A percentile compares a stretch with the other conserved stretches of the same genome.
Conservation (phyloP, 2,888 invertebrate genomes). For the Coleophora flavipennella region DNA sequence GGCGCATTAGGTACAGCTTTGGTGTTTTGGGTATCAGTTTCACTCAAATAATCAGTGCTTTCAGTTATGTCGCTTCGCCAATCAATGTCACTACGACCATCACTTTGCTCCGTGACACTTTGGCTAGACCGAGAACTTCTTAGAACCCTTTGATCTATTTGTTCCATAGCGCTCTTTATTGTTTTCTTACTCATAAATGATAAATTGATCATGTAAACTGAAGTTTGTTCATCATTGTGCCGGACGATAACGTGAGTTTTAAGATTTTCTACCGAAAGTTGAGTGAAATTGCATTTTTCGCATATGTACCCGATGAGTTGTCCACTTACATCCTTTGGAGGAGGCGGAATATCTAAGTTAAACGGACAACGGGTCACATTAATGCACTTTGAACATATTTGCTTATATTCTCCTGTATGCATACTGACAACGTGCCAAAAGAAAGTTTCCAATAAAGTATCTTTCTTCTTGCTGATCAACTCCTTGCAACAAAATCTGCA, state of each 20-base stretch:
- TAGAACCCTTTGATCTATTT: constrained; percentile 22
- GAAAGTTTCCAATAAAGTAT: constrained; percentile 55
- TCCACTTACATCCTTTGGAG: constrained; percentile 45
- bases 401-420: constrained; percentile 86
- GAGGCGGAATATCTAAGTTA: constrained; percentile 51
- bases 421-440: constrained; percentile 80
- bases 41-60: constrained; percentile 15
- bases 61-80: constrained; percentile 17
- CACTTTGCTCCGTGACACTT: constrained; percentile 24
- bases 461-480: constrained; percentile 34
- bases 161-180: constrained; percentile 25
- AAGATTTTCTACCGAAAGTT: constrained; percentile 74
- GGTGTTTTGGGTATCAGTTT: not conserved
- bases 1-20: not conserved
- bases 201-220: constrained; percentile 56
- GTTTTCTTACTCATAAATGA: constrained; percentile 38
- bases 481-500: constrained; percentile 59
- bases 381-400: constrained; percentile 75
- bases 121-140: constrained; percentile 36
- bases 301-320: constrained; percentile 77
- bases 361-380: constrained; percentile 39
- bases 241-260: constrained; percentile 74
- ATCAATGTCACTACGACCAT: constrained; percentile 27
- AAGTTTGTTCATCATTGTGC: constrained; percentile 63
- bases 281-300: constrained; percentile 80